Evolutionary conservation across 2,888 invertebrate genomes (phyloP).

Genomic region (Toxonevra muliebris): DNA sequence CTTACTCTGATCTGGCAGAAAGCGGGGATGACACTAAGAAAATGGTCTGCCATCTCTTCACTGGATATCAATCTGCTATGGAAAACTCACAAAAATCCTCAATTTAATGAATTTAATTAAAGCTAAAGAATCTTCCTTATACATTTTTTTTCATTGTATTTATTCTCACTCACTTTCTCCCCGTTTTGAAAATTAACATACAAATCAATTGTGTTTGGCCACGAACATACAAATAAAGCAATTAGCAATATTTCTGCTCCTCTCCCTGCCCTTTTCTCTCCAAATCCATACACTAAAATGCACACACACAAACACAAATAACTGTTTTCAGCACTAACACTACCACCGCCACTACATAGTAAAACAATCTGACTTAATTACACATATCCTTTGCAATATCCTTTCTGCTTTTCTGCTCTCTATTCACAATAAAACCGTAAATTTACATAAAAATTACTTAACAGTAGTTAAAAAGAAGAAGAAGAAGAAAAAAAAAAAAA

Average conservation of each 20-base stretch:
- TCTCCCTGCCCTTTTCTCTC: not conserved
- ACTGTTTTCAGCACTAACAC: not conserved
- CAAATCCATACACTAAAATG: not conserved
- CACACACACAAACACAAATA: not conserved
- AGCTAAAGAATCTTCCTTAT: no score
- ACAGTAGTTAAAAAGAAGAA: not conserved
- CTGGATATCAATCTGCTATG: no score
- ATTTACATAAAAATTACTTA: slow-evolving; percentile 12
- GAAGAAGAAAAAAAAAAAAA: not conserved
- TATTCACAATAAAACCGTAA: slow-evolving; percentile 8
- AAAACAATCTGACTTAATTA: slow-evolving; percentile 20
- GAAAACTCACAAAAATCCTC: no score
- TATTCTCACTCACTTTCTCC: no score
- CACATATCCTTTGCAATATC: slow-evolving; percentile 18
- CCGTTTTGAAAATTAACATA: no score
- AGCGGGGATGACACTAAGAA: no score
- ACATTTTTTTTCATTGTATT: no score
- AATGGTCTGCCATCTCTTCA: no score
- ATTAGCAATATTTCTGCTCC: slow-evolving; percentile 2
- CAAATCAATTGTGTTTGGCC: no score
- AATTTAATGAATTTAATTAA: no score
- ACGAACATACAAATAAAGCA: slow-evolving; percentile 10
- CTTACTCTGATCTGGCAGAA: no score
- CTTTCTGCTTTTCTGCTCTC: not conserved
- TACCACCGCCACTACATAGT: slow-evolving; percentile 1